These are phyloP conservation scores for Enhydra lutris DNA, from an alignment of 2,113 vertebrate genomes.

Conservation along the genomic window DNA sequence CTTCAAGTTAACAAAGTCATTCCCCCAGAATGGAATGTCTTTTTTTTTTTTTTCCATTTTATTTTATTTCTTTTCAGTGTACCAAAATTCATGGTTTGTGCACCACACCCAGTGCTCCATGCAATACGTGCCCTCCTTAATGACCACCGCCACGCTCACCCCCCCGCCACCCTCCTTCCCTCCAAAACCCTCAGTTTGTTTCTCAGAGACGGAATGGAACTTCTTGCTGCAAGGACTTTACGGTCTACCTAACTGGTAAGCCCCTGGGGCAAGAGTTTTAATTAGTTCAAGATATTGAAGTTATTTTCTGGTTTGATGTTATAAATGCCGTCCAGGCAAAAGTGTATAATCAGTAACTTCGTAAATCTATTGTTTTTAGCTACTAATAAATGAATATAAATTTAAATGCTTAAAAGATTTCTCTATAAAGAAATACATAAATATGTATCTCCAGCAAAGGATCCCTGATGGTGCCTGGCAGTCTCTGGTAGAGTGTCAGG, in stretches of 20 bases:
- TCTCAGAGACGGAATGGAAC: no score
- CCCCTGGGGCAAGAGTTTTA: neutral
- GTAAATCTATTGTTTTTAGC: neutral
- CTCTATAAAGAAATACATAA: neutral
- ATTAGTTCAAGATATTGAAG: neutral
- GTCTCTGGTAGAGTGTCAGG: neutral
- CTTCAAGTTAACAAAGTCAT: neutral
- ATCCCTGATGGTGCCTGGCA: neutral
- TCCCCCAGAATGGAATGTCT: neutral
- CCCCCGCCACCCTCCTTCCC: no score
- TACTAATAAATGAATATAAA: neutral
- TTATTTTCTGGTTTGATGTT: neutral
- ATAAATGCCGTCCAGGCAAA: neutral
- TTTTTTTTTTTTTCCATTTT: neutral
- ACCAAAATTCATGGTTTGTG: no score
- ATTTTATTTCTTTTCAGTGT: no score
- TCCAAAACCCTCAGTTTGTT: no score
- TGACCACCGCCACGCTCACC: no score
- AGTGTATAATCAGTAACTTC: neutral
- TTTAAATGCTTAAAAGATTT: neutral
- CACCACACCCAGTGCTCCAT: no score
- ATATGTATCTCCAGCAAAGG: neutral
- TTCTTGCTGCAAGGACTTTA: neutral
- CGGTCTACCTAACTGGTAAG: neutral
- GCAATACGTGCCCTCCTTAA: no score